phyloP scores from a whole-genome alignment of 2,888 invertebrate species.

The Amphipoea lucens region DNA sequence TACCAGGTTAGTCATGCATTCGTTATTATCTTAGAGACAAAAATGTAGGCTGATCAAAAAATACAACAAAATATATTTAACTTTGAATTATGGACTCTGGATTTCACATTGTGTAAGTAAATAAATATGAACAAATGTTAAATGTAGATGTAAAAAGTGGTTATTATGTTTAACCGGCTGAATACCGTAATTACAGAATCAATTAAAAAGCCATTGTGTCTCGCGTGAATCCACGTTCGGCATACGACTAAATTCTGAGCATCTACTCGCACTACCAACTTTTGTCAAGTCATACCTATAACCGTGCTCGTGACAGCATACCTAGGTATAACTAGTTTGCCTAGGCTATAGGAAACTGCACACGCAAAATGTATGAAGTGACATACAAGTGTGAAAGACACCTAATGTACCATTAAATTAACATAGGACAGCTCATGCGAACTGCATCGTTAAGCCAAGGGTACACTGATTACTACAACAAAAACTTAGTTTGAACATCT shows the following conservation, averaged over 20 bases:
- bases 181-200: too few species aligned
- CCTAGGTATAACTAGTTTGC: slow-evolving; percentile 10
- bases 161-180: too few species aligned
- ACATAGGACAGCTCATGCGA: slow-evolving; percentile 63
- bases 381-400: slow-evolving; percentile 58
- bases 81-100: background rate
- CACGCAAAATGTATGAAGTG: slow-evolving; percentile 50
- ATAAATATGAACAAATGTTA: too few species aligned
- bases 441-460: slow-evolving; percentile 64
- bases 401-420: slow-evolving; percentile 63
- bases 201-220: background rate
- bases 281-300: slow-evolving; percentile 40
- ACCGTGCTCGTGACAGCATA: slow-evolving; percentile 25
- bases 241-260: slow-evolving; percentile 10
- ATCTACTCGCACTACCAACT: slow-evolving; percentile 5
- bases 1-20: background rate
- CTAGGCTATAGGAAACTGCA: slow-evolving; percentile 43
- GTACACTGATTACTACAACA: slow-evolving; percentile 44
- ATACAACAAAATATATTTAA: background rate
- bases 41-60: background rate
- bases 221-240: background rate
- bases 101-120: background rate
- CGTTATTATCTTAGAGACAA: background rate
- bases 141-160: too few species aligned
- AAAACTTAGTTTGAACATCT: slow-evolving; percentile 35